Evolutionary conservation across 2,797 vertebrate species (phyloP).

Genomic region (Xiphophorus birchmanni): DNA sequence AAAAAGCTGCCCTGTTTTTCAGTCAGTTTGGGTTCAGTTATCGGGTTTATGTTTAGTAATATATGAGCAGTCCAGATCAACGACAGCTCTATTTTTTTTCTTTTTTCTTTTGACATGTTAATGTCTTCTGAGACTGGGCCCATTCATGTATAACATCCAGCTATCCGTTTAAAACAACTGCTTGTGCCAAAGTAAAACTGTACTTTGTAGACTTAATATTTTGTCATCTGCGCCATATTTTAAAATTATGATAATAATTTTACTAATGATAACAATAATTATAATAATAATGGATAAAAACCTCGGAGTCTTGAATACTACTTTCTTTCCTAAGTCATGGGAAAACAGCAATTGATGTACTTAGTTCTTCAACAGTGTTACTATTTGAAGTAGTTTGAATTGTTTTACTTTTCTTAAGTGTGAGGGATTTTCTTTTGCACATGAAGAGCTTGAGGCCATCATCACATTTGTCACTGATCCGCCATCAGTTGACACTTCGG

Average conservation of each 20-base stretch:
- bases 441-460: neutral
- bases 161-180: neutral
- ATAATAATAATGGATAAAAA: no score
- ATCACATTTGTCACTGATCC: neutral
- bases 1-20: neutral
- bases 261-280: no score
- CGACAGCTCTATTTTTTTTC: neutral
- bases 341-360: neutral
- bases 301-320: neutral
- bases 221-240: neutral
- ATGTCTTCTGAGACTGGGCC: slow-evolving; percentile 30
- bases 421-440: neutral
- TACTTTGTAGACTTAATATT: neutral
- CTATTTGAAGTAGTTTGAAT: neutral
- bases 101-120: neutral
- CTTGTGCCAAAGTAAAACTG: neutral
- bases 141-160: neutral
- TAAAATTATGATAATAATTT: neutral
- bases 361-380: neutral
- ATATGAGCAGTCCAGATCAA: neutral
- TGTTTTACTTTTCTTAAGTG: neutral
- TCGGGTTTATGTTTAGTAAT: neutral
- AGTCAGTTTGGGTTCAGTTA: accelerated
- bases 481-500: neutral
- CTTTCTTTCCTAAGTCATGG: neutral